Percentiles rank a stretch among this genome's conserved stretches.
Evolutionary conservation across 2,888 invertebrate species (phyloP).

Genomic region (Argyresthia goedartella): DNA sequence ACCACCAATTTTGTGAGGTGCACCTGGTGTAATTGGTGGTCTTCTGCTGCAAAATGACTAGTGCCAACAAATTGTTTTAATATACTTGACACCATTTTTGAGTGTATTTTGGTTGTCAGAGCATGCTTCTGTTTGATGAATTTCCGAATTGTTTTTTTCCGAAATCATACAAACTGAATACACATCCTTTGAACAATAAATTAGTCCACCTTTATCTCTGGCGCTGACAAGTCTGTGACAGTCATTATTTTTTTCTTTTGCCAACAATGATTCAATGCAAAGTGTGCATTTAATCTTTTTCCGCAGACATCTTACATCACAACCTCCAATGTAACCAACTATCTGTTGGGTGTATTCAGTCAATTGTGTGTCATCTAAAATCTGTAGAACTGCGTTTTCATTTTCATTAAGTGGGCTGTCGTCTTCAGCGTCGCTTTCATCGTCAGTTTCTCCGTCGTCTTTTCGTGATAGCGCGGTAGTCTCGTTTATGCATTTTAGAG

Average conservation of each 20-base stretch:
- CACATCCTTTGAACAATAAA: neutral
- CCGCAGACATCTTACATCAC: neutral
- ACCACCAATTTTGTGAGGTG: too few relatives aligned
- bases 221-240: slow-evolving; percentile 1
- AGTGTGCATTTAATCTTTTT: neutral
- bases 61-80: neutral
- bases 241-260: neutral
- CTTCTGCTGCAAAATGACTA: neutral
- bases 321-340: slow-evolving; percentile 1
- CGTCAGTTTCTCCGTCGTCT: neutral
- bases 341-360: slow-evolving; percentile 3
- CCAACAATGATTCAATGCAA: slow-evolving; percentile 1
- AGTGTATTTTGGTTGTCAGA: neutral
- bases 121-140: neutral
- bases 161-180: slow-evolving; percentile 1
- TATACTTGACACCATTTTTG: neutral
- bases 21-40: too few relatives aligned
- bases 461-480: neutral
- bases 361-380: slow-evolving; percentile 1
- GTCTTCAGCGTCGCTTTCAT: neutral
- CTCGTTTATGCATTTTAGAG: neutral
- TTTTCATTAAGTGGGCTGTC: neutral
- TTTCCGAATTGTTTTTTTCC: neutral
- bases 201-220: slow-evolving; percentile 1
- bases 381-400: neutral